Evolutionary conservation across 2,888 invertebrate species (phyloP), one percentile per base, ranked within the genome.

Genomic region (Heteromurus nitidus): DNA sequence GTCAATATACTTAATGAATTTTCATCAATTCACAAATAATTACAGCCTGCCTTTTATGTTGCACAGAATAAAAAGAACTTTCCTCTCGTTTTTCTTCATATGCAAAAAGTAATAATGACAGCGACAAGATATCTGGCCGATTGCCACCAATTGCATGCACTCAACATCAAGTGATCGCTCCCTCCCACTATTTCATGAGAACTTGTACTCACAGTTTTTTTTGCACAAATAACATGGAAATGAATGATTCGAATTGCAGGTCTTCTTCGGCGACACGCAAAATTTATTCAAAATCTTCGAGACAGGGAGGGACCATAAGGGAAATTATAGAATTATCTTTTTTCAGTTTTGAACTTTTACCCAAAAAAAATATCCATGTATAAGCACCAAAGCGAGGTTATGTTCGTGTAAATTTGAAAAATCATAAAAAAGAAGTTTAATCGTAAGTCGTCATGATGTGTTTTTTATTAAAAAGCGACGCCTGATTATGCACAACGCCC

Each of bases 1-100:
- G 36, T 42, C 31, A 9, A 58, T 7, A 22, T 72, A 28, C 28
- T 47, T 72, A 62, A 60, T 72, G 72, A 72, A 72, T 72, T 64
- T 62, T 22, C 47, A 47, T 20, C n/a, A n/a, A n/a, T n/a, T n/a
- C n/a, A n/a, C n/a, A n/a, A n/a, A 58, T 70, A 65, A 80, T 80
- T 80, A 80, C 53, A 18, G 20, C 42, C 30, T 64, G 22, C n/a
- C 20, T 26, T 31, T 20, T 55, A 13, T 20, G 22, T 22, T 55
- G 3, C n/a, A 2, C n/a, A 28, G 24, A 55, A 60, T 28, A 26
- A 30, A 60, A 28, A n/a, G 58, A 11, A 9, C 9, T 22, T 30
- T 31, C 64, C 7, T 5, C n/a, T 18, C 36, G n/a, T 50, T 24
- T 3, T 7, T 55, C 36, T 55, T 55, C 3, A 50, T 55, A 42